Percentiles rank a stretch among this genome's conserved stretches.
Conservation (phyloP, 2,888 invertebrate species). For the Caenorhabditis sp. region DNA sequence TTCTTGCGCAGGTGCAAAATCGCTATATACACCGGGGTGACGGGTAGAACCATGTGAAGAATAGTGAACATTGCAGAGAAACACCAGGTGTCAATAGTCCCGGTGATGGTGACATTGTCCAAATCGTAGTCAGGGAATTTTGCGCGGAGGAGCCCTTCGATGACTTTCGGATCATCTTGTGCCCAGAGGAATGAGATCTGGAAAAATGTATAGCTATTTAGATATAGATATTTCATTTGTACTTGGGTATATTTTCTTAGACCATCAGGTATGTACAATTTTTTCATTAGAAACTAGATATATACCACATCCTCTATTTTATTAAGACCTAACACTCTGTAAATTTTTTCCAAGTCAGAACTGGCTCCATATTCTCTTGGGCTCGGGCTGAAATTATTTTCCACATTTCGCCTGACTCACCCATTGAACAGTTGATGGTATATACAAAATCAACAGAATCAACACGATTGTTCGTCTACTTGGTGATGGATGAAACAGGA, state of each 20-base stretch:
- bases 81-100: slow-evolving; percentile 7
- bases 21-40: slow-evolving; percentile 14
- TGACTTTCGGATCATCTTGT: slow-evolving; percentile 22
- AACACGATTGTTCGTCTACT: slow-evolving; percentile 14
- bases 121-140: slow-evolving; percentile 36
- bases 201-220: not conserved
- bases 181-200: slow-evolving; percentile 19
- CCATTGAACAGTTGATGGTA: slow-evolving; percentile 21
- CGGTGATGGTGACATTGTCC: slow-evolving; percentile 17
- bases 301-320: too few species aligned
- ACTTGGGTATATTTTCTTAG: too few species aligned
- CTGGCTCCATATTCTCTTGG: too few species aligned
- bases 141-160: slow-evolving; percentile 8
- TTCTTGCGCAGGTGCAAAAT: slow-evolving; percentile 13
- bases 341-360: too few species aligned
- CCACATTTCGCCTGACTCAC: not conserved
- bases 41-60: slow-evolving; percentile 21
- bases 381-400: too few species aligned
- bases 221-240: too few species aligned
- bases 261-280: too few species aligned
- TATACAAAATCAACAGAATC: slow-evolving; percentile 15
- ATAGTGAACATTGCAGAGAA: slow-evolving; percentile 22
- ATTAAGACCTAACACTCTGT: too few species aligned
- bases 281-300: too few species aligned
- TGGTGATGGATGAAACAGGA: slow-evolving; percentile 31